Evolutionary conservation across 2,888 invertebrate genomes (phyloP).

Genomic region (Tubiluchus corallicola): DNA sequence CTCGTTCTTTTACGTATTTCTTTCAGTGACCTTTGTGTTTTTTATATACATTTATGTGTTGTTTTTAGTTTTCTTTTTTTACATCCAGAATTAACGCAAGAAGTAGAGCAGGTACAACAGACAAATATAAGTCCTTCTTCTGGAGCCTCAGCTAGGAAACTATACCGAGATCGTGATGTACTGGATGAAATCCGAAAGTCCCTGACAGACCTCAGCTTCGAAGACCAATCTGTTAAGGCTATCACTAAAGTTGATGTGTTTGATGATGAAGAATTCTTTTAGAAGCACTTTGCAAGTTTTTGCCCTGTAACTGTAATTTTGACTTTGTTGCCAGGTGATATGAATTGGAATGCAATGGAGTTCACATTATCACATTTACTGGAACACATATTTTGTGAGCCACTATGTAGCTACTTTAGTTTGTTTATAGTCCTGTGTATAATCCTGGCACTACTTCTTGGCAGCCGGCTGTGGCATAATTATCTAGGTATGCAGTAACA

Average conservation of each 20-base stretch:
- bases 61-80: background rate
- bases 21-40: background rate
- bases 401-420: too few species aligned
- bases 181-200: background rate
- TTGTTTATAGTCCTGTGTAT: too few species aligned
- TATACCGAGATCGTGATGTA: background rate
- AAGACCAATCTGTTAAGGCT: background rate
- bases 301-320: too few species aligned
- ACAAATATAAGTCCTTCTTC: background rate
- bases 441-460: too few species aligned
- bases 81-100: background rate
- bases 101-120: background rate
- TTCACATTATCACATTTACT: too few species aligned
- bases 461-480: too few species aligned
- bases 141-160: background rate
- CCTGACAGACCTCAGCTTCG: conserved; percentile 1
- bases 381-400: too few species aligned
- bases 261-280: conserved; percentile 1
- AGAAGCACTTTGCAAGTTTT: too few species aligned
- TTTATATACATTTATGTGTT: background rate
- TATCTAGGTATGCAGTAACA: too few species aligned
- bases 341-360: too few species aligned
- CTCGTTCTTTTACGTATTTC: too few species aligned
- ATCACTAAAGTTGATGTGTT: background rate
- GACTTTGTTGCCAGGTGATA: too few species aligned